Evolutionary conservation across 2,113 vertebrate species (phyloP).

Genomic region (Uria aalge): DNA sequence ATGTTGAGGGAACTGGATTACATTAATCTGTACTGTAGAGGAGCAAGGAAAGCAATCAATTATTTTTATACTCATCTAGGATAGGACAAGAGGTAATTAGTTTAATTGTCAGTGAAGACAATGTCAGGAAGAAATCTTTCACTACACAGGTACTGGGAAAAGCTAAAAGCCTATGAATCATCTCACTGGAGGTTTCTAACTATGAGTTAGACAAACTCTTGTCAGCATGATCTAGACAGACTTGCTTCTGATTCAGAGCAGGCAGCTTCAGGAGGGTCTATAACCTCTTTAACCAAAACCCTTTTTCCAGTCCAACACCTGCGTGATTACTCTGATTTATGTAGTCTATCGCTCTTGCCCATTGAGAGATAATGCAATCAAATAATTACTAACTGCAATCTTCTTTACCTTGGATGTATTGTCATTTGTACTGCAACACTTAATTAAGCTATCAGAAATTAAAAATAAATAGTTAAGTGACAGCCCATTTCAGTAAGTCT

Average conservation of each 20-base stretch:
- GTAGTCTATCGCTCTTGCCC: neutral
- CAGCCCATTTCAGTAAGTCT: neutral
- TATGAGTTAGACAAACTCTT: neutral
- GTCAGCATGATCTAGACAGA: neutral
- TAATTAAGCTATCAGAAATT: neutral
- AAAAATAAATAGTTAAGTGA: neutral
- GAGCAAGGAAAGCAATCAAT: neutral
- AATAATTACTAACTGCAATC: neutral
- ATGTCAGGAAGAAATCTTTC: neutral
- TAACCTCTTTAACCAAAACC: neutral
- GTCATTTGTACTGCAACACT: neutral
- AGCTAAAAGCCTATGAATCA: neutral
- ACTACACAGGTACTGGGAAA: neutral
- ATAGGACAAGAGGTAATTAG: neutral
- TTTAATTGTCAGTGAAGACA: neutral
- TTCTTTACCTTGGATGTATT: neutral
- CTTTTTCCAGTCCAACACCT: neutral
- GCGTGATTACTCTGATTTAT: neutral
- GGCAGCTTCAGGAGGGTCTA: neutral
- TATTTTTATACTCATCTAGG: neutral
- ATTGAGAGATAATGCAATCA: neutral
- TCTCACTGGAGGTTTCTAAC: neutral
- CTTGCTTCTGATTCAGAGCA: neutral
- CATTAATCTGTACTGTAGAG: neutral
- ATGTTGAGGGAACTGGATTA: neutral